These are phyloP conservation scores for Drosophila bifasciata DNA, from an alignment of 1,140 invertebrate genomes.

Conservation along the genomic window DNA sequence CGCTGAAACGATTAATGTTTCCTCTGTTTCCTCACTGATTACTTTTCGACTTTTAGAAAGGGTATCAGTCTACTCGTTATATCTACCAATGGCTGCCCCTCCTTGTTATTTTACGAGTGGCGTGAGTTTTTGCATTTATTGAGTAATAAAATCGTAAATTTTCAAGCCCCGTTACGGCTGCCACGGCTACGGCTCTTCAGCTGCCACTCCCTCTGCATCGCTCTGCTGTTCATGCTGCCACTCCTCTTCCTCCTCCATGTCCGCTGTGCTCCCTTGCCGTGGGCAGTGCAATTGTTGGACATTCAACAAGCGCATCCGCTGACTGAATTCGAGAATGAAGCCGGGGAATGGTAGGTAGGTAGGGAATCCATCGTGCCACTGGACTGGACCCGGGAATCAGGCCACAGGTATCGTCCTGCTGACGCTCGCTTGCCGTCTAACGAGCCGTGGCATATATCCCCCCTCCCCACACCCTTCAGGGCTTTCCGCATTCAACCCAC, in stretches of 20 bases:
- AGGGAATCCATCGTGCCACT: no score
- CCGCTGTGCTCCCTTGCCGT: not conserved
- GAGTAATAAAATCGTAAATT: slow-evolving; percentile 83
- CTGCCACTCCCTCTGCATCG: not conserved
- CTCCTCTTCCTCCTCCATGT: not conserved
- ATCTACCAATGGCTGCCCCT: no score
- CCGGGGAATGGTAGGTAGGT: no score
- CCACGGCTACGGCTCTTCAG: slow-evolving; percentile 20
- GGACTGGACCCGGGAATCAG: slow-evolving; percentile 18
- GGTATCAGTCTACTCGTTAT: no score
- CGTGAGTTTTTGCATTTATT: slow-evolving; percentile 78
- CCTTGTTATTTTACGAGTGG: slow-evolving; percentile 59
- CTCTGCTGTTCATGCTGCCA: slow-evolving; percentile 26
- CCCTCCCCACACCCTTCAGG: slow-evolving; percentile 2
- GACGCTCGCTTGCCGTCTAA: slow-evolving; percentile 50
- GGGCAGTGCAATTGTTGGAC: slow-evolving; percentile 70
- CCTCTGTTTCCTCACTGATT: no score
- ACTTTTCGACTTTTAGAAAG: no score
- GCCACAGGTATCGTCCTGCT: slow-evolving; percentile 24
- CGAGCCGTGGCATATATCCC: slow-evolving; percentile 32
- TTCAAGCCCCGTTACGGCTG: slow-evolving; percentile 60
- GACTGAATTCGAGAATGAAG: slow-evolving; percentile 14
- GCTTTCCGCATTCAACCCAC: not conserved
- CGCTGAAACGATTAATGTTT: no score
- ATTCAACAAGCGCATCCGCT: slow-evolving; percentile 69